Evolutionary conservation across 2,113 vertebrate species (phyloP).

Genomic region (Phyllostomus hastatus): DNA sequence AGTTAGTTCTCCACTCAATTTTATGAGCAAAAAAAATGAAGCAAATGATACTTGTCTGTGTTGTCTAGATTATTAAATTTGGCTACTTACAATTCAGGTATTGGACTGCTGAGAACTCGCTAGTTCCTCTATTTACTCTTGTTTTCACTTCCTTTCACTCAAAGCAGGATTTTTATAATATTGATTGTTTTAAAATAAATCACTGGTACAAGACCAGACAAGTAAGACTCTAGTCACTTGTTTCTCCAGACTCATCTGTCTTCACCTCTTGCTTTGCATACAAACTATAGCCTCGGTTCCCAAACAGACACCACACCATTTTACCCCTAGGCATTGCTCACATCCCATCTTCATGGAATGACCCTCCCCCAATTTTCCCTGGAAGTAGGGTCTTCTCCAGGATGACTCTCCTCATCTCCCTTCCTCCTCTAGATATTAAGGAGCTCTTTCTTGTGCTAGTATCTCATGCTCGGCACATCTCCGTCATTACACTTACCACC

Average conservation of each 20-base stretch:
- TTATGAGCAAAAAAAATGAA: slow-evolving; percentile 43
- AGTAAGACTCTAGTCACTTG: not conserved
- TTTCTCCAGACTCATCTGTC: not conserved
- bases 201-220: not conserved
- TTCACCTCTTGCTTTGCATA: not conserved
- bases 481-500: not conserved
- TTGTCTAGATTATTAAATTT: not conserved
- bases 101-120: not conserved
- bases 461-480: not conserved
- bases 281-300: not conserved
- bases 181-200: not conserved
- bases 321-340: not conserved
- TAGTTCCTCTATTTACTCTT: not conserved
- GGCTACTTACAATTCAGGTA: slow-evolving; percentile 33
- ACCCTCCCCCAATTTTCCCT: not conserved
- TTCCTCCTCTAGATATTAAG: not conserved
- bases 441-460: not conserved
- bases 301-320: not conserved
- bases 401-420: no score
- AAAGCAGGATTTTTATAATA: not conserved
- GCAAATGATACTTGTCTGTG: not conserved
- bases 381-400: not conserved
- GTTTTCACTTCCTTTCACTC: not conserved
- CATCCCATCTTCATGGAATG: not conserved
- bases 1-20: slow-evolving; percentile 7